Evolutionary conservation across 1,140 invertebrate species (phyloP), one percentile per base, ranked within the genome.

Genomic region (Meloidogyne floridensis): DNA sequence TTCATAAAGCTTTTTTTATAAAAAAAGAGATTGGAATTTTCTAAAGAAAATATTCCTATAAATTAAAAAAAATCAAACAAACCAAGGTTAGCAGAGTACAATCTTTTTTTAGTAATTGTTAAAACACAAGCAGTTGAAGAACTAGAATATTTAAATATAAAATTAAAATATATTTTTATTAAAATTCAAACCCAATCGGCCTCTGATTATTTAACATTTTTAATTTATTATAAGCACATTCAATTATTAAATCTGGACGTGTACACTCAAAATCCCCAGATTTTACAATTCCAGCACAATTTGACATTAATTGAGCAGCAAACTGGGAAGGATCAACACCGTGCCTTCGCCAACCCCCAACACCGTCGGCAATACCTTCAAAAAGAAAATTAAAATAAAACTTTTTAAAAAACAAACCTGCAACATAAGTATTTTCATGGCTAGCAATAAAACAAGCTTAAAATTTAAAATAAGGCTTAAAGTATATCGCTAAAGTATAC

Each of bases 291-390:
- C 95, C 93, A 91, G 97, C 95, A 91, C 96, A 98, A 53, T 95
- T 95, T 88, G 93, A 93, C 96, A 98, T 98, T 81, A 98, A 91
- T 87, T 94, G 94, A 82, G 93, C 93, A 18, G 96, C 96, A 92
- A 98, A 98, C 89, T 95, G 94, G 54, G 96, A 96, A 3, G 96
- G 96, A 92, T 98, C 96, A 80, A 98, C 95, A n/a, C 96, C 96
- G 91, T 98, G 97, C 83, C 94, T 94, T 87, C 96, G 93, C 96
- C 96, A 98, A 75, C 96, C 96, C 80, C 96, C 96, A 78, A 98
- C 96, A 81, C 96, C 96, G 92, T 98, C 97, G 76, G 97, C 97
- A 84, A 98, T 95, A 88, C 96, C 96, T 97, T 86, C 3, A 91
- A 91, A 87, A 72, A 84, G 77, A 70, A 81, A 83, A 75, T 1